A percentile compares a stretch with the other conserved stretches of the same genome.
These are phyloP conservation scores for Chalcosyrphus nemorum DNA, from an alignment of 2,888 invertebrate species.

Conservation along the genomic window DNA sequence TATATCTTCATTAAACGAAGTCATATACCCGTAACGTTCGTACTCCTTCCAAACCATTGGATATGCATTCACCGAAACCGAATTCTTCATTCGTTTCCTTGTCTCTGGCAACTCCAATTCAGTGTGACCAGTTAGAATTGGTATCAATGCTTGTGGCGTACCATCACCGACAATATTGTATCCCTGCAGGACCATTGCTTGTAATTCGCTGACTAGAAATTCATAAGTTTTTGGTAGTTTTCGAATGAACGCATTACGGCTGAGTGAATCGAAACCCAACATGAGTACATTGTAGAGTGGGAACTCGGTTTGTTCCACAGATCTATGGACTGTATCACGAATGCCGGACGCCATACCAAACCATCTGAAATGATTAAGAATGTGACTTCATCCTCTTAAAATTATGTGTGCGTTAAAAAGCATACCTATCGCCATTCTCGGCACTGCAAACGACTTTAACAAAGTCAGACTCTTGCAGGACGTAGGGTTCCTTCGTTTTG, in stretches of 20 bases:
- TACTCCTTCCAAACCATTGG: conserved; percentile 94
- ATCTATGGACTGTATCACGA: conserved; percentile 79
- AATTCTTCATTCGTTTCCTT: conserved; percentile 86
- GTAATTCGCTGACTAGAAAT: conserved; percentile 85
- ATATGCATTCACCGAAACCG: conserved; percentile 88
- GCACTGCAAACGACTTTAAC: conserved; percentile 86
- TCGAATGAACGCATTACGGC: conserved; percentile 90
- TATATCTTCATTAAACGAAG: conserved; percentile 94
- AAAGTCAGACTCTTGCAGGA: conserved; percentile 87
- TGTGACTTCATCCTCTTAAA: no score
- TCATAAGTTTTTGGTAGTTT: conserved; percentile 89
- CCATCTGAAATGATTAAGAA: conserved; percentile 85
- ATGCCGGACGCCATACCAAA: conserved; percentile 86
- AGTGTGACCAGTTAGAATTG: conserved; percentile 91
- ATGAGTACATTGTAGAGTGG: conserved; percentile 87
- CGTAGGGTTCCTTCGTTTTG: conserved; percentile 84
- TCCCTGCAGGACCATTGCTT: conserved; percentile 87
- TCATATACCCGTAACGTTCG: conserved; percentile 87
- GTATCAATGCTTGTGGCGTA: conserved; percentile 93
- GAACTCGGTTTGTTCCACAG: conserved; percentile 68
- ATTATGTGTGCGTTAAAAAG: background rate
- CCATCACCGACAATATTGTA: conserved; percentile 94
- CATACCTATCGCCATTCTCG: conserved; percentile 78
- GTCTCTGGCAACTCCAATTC: conserved; percentile 95
- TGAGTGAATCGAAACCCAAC: conserved; percentile 94